Conservation (phyloP, 1,140 invertebrate genomes). For the Trichogramma pretiosum region DNA sequence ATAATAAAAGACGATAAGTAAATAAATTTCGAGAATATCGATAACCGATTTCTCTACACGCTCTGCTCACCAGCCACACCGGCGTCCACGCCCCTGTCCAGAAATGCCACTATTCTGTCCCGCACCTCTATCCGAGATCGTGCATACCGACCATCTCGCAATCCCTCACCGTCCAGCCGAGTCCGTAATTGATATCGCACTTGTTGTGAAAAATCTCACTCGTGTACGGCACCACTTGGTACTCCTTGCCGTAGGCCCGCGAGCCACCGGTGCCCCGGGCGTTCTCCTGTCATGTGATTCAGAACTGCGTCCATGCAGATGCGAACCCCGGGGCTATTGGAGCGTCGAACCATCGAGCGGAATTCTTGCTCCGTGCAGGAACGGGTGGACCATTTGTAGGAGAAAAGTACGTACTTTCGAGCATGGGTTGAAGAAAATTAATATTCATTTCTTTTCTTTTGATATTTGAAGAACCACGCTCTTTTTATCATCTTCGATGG, state of each 20-base stretch:
- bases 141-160: conserved; percentile 59
- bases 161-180: conserved; percentile 53
- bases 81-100: conserved; percentile 62
- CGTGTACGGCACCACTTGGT: conserved; percentile 51
- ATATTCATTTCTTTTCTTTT: no score
- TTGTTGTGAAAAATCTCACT: conserved; percentile 46
- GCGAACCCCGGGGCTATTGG: conserved; percentile 66
- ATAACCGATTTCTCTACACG: no score
- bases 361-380: conserved; percentile 68
- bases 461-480: conserved; percentile 39
- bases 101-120: conserved; percentile 55
- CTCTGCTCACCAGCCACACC: conserved; percentile 75
- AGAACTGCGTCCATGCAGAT: conserved; percentile 80
- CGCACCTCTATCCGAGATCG: conserved; percentile 66
- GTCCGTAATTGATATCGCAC: conserved; percentile 47
- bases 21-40: no score
- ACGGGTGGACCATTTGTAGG: conserved; percentile 67
- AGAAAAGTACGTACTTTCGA: conserved; percentile 89
- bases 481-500: conserved; percentile 34
- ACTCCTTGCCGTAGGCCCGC: conserved; percentile 43
- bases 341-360: conserved; percentile 61
- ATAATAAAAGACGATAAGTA: conserved; percentile 16
- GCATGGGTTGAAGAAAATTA: no score
- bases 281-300: conserved; percentile 70
- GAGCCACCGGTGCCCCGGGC: conserved; percentile 55